Evolutionary conservation across 2,113 vertebrate species (phyloP), one percentile per base, ranked within the genome.

Genomic region (Entelurus aequoreus): DNA sequence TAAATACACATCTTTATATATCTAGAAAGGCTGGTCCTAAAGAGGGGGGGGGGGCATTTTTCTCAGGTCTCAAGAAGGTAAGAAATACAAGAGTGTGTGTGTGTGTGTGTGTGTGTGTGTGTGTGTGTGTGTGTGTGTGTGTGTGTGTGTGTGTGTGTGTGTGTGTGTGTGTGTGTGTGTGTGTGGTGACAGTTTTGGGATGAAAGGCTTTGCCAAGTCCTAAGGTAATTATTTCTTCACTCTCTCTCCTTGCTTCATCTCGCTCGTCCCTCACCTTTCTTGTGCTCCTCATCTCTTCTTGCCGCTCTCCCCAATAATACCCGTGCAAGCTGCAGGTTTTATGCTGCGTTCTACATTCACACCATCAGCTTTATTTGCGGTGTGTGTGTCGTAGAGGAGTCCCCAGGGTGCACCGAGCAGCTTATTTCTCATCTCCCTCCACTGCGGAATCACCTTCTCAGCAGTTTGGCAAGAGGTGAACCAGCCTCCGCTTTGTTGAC

Each of bases 371-470:
- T 74, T 80, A 50, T 74, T 82, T 75, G 79, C 84, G 78, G 72
- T 50, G 72, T 80, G 75, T 74, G 82, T 79, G 82, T 51, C 64
- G 57, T 50, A 19, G 10, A 75, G 57, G 48, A 44, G 10, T 76
- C 86, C 79, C 76, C 5, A 0, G 70, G 66, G 81, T 62, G 63
- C 11, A 13, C 74, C 58, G 38, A 77, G 71, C 71, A 72, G 71
- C 79, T 71, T 53, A 77, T 84, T 85, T 84, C 71, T 84, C 72
- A 85, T 84, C 86, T 79, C 78, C 50, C 67, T 54, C 72, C 46
- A 76, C 77, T 82, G 63, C 78, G 67, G 58, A 62, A 60, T 60
- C 55, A 69, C 38, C 62, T 77, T 65, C 65, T 85, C 82, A 84
- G 82, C 84, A 76, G 62, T 80, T 78, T 63, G 51, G 63, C 50